Conservation (phyloP, 92 coral and sea anemone species). For the Blastomussa wellsi region DNA sequence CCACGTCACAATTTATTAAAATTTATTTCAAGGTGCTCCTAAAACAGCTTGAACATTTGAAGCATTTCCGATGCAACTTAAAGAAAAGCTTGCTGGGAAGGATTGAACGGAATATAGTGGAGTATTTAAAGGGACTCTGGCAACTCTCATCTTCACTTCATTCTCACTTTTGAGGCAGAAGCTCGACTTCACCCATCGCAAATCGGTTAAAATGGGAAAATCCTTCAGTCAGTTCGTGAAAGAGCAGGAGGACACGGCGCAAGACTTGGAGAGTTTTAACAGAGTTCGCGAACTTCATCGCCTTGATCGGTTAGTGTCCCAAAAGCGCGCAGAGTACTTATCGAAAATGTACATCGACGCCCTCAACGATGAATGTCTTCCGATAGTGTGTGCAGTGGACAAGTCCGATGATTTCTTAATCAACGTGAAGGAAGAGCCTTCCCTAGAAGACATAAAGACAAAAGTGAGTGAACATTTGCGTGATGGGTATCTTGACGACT, state of each 20-base stretch:
- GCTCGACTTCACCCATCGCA: too few relatives aligned
- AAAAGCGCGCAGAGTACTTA: background rate
- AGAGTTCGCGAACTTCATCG: background rate
- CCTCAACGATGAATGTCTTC: slow-evolving; percentile 28
- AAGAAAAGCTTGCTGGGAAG: background rate
- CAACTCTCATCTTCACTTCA: background rate
- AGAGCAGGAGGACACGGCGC: background rate
- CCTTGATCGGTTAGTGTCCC: background rate
- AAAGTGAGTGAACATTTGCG: background rate
- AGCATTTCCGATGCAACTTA: slow-evolving; percentile 6
- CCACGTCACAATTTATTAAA: too few relatives aligned
- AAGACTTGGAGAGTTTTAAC: too few relatives aligned
- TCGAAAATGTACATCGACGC: slow-evolving; percentile 13
- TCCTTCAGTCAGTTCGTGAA: background rate
- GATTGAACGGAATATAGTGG: background rate
- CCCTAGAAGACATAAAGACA: background rate
- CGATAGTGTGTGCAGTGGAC: slow-evolving; percentile 34
- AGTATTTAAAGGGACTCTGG: slow-evolving; percentile 13
- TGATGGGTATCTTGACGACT: background rate
- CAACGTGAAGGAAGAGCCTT: background rate
- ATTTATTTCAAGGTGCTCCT: too few relatives aligned
- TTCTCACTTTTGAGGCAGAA: background rate
- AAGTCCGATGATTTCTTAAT: background rate
- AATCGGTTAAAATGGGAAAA: slow-evolving; percentile 15
- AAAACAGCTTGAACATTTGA: background rate